Conservation (phyloP, 2,888 invertebrate species). For the Meiosimyza platycephala region DNA sequence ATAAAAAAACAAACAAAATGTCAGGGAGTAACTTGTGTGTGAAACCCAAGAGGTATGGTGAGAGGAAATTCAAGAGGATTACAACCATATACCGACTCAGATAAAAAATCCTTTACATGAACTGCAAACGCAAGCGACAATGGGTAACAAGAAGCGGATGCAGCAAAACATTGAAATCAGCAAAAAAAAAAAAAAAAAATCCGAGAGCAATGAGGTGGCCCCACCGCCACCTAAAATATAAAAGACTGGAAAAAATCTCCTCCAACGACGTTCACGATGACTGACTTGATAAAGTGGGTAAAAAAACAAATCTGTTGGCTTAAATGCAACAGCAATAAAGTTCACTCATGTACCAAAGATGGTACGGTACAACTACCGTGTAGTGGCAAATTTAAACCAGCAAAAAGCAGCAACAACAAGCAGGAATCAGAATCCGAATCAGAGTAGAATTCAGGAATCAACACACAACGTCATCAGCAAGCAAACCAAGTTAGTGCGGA, state of each 20-base stretch:
- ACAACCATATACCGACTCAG: neutral
- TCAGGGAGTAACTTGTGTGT: neutral
- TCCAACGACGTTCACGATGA: too few relatives aligned
- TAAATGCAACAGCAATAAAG: conserved; percentile 36
- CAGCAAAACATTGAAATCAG: conserved; percentile 29
- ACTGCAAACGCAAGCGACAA: neutral
- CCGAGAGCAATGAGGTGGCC: conserved; percentile 17
- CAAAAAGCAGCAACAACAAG: conserved; percentile 12
- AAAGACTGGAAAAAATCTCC: neutral
- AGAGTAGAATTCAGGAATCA: conserved; percentile 28
- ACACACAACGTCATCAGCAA: conserved; percentile 41
- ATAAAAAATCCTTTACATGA: too few relatives aligned
- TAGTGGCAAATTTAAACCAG: too few relatives aligned
- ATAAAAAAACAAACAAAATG: too few relatives aligned
- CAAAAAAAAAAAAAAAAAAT: conserved; percentile 30
- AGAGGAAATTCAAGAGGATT: neutral
- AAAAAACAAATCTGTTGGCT: conserved; percentile 30
- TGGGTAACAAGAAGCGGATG: conserved; percentile 36
- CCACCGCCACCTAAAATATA: neutral
- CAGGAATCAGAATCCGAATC: conserved; percentile 14
- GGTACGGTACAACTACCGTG: conserved; percentile 5
- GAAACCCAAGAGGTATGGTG: conserved; percentile 1
- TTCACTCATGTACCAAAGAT: conserved; percentile 31
- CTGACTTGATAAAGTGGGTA: neutral
- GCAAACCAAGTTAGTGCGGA: conserved; percentile 56